Evolutionary conservation across 2,797 vertebrate species (phyloP).

Genomic region (Heteromormyrus szaboi): DNA sequence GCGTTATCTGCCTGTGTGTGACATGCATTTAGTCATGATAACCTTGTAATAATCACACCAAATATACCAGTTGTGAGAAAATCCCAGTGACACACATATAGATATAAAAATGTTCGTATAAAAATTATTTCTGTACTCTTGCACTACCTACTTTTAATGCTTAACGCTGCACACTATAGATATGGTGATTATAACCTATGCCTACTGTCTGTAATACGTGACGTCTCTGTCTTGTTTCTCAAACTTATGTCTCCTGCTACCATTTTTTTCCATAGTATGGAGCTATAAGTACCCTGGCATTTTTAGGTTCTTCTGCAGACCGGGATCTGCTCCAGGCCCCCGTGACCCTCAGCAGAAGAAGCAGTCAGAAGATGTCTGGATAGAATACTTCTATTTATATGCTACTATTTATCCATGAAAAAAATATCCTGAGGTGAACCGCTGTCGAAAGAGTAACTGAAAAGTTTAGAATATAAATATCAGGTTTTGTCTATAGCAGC

Average conservation of each 20-base stretch:
- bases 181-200: background rate
- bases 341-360: background rate
- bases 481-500: background rate
- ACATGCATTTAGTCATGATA: background rate
- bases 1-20: background rate
- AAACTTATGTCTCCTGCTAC: background rate
- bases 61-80: background rate
- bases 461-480: background rate
- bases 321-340: background rate
- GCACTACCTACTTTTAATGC: background rate
- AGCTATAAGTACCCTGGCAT: background rate
- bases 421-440: background rate
- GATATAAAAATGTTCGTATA: background rate
- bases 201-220: background rate
- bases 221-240: background rate
- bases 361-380: background rate
- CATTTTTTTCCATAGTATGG: background rate
- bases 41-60: background rate
- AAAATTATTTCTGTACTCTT: background rate
- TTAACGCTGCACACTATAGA: background rate
- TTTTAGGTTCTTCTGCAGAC: background rate
- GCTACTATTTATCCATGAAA: background rate
- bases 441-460: background rate
- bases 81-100: background rate
- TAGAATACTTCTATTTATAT: background rate